These are phyloP conservation scores for Ataeniobius toweri DNA, from an alignment of 2,797 vertebrate genomes.

Conservation along the genomic window DNA sequence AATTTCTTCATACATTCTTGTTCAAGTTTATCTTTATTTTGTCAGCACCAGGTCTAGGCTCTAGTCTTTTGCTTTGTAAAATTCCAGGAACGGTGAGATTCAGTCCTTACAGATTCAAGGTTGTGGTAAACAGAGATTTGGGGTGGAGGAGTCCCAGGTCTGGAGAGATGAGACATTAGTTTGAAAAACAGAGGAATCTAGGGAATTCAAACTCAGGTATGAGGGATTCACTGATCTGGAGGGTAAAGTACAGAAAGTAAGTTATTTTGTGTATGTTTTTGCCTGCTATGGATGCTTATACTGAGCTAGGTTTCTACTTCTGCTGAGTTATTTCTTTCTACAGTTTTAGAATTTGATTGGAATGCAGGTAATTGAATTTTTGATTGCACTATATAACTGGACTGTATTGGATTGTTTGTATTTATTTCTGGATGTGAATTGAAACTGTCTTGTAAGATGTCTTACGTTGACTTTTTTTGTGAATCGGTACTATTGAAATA, in stretches of 20 bases:
- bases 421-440: background rate
- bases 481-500: background rate
- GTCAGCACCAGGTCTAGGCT: slow-evolving; percentile 15
- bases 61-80: slow-evolving; percentile 19
- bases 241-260: background rate
- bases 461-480: background rate
- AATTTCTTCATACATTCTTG: slow-evolving; percentile 29
- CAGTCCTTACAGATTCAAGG: background rate
- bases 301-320: background rate
- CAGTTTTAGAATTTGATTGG: background rate
- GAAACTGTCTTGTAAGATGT: too few species aligned
- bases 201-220: too few species aligned
- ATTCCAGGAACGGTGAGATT: slow-evolving; percentile 40
- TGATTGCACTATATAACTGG: background rate
- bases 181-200: too few species aligned
- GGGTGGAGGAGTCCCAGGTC: too few species aligned
- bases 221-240: too few species aligned
- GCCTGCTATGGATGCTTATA: background rate
- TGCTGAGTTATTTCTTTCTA: background rate
- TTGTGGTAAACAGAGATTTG: too few species aligned
- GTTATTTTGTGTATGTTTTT: background rate
- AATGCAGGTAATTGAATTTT: background rate
- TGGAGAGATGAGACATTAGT: too few species aligned
- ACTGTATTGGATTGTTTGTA: background rate
- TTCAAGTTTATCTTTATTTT: slow-evolving; percentile 23